A percentile compares a stretch with the other conserved stretches of the same genome.
Evolutionary conservation across 2,888 invertebrate species (phyloP).

Genomic region (Sarcophaga variegata): DNA sequence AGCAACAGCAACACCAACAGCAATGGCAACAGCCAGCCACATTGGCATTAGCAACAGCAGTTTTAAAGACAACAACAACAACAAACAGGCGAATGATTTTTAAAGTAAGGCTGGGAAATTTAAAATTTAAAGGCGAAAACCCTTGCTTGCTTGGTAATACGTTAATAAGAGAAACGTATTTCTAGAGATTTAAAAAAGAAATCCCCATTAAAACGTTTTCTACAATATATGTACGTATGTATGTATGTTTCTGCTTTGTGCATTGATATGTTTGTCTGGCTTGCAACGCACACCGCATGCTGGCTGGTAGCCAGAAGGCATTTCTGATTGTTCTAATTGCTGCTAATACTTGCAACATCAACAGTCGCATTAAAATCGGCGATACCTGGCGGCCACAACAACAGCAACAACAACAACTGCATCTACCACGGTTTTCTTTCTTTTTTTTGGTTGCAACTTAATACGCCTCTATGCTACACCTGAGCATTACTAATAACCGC

Average conservation of each 20-base stretch:
- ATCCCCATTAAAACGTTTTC: no score
- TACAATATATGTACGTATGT: neutral
- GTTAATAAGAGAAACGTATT: no score
- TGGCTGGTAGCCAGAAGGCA: constrained; percentile 19
- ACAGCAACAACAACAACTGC: neutral
- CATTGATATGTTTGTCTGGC: neutral
- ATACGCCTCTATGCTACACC: neutral
- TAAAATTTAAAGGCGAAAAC: no score
- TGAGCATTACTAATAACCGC: constrained; percentile 40
- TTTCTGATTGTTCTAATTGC: constrained; percentile 51
- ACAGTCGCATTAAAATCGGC: neutral
- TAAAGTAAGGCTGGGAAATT: neutral
- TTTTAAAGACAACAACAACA: neutral
- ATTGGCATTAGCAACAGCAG: neutral
- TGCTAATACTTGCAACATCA: constrained; percentile 35
- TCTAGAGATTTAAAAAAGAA: no score
- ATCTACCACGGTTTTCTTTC: neutral
- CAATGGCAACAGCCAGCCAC: no score
- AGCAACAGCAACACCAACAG: no score
- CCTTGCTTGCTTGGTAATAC: no score
- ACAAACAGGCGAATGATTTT: neutral
- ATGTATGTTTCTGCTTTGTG: neutral
- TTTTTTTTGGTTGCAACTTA: neutral
- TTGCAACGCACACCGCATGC: no score
- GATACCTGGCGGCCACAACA: neutral